Evolutionary conservation across 37 sponge, comb jelly and placozoan genomes (phyloP).

Genomic region (Halisarca cf. caerulea): DNA sequence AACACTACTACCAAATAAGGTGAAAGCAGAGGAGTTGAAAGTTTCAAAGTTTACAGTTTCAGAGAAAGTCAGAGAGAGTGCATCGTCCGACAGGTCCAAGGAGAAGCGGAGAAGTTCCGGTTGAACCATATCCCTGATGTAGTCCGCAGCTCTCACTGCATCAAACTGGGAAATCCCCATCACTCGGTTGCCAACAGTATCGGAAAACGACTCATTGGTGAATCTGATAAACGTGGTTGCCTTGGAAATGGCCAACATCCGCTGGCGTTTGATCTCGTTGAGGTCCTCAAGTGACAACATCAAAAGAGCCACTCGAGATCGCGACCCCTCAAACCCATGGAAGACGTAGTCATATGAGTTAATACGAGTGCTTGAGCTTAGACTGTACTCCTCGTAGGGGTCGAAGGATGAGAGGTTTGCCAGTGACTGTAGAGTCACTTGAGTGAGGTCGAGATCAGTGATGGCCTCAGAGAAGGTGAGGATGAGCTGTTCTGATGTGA

Average conservation of each 20-base stretch:
- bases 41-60: constrained; percentile 73
- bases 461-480: constrained; percentile 82
- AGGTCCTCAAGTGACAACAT: constrained; percentile 69
- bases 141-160: constrained; percentile 46
- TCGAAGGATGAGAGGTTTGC: constrained; percentile 27
- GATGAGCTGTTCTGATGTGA: constrained; percentile 58
- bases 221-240: constrained; percentile 56
- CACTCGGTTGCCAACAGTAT: constrained; percentile 70
- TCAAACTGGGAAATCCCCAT: constrained; percentile 25
- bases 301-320: constrained; percentile 60
- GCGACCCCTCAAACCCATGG: constrained; percentile 53
- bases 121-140: constrained; percentile 34
- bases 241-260: constrained; percentile 54
- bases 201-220: constrained; percentile 35
- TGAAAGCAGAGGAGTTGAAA: constrained; percentile 48
- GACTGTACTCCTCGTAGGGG: constrained; percentile 43
- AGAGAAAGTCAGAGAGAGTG: constrained; percentile 74
- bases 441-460: constrained; percentile 58
- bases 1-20: constrained; percentile 12
- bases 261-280: constrained; percentile 73
- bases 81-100: constrained; percentile 59
- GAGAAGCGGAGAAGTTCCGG: constrained; percentile 67
- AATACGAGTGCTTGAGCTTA: constrained; percentile 48
- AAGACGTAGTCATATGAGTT: constrained; percentile 29
- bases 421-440: constrained; percentile 70